A percentile compares a stretch with the other conserved stretches of the same genome.
Conservation (phyloP, 2,113 vertebrate species). For the Athene cunicularia region DNA sequence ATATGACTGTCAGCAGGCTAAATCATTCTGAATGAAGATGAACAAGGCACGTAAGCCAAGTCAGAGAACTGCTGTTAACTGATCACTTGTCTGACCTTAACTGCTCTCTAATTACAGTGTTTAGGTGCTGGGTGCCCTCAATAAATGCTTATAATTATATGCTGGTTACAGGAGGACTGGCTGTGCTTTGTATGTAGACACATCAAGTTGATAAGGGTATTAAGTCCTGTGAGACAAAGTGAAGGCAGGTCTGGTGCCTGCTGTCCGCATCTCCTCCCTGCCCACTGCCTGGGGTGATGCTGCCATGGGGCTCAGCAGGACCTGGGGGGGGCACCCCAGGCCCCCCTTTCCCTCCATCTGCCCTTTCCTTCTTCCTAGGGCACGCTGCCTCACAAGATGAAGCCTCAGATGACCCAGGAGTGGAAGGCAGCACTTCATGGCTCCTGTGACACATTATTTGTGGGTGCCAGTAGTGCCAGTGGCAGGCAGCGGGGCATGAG, state of each 20-base stretch:
- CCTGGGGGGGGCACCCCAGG: fast-evolving
- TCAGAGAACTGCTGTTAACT: background rate
- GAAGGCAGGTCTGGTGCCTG: background rate
- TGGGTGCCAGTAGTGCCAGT: background rate
- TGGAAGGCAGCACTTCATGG: background rate
- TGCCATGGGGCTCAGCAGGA: background rate
- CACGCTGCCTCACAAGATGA: fast-evolving
- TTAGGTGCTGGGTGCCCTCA: background rate
- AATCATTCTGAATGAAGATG: background rate
- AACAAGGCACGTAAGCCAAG: background rate
- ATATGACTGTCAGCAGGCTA: background rate
- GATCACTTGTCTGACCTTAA: constrained; percentile 21
- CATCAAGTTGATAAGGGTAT: background rate
- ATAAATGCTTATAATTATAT: background rate
- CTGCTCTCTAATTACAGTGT: background rate
- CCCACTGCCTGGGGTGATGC: fast-evolving
- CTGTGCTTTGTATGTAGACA: background rate
- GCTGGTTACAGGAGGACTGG: background rate
- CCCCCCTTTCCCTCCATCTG: background rate
- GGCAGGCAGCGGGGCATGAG: fast-evolving
- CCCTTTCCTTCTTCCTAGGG: background rate
- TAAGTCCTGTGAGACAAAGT: background rate
- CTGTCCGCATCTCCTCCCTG: background rate
- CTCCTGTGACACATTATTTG: background rate
- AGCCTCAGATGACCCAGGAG: background rate